Evolutionary conservation across 2,797 vertebrate species (phyloP).

Genomic region (Austrolebias charrua): DNA sequence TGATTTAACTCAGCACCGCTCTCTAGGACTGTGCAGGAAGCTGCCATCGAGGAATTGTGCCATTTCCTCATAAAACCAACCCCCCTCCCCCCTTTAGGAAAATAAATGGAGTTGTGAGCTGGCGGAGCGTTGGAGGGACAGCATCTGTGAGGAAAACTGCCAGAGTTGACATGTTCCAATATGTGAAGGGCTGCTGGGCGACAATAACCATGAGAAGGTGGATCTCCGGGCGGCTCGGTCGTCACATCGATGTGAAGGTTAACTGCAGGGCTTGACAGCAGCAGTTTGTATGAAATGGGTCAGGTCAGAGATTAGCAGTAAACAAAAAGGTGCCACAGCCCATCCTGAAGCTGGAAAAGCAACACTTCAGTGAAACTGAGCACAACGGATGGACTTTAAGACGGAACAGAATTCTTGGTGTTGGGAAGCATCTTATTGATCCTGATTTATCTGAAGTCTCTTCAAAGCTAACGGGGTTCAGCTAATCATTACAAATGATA

Average conservation of each 20-base stretch:
- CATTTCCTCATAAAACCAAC: slow-evolving; percentile 21
- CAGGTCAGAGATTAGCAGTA: slow-evolving; percentile 35
- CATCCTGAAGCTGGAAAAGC: slow-evolving; percentile 30
- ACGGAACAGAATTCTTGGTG: too few relatives aligned
- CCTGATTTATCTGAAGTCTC: background rate
- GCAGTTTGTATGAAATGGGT: slow-evolving; percentile 21
- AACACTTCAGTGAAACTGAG: slow-evolving; percentile 15
- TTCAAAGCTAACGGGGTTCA: background rate
- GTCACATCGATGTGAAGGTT: slow-evolving; percentile 25
- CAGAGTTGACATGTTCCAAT: slow-evolving; percentile 26
- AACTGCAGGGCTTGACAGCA: slow-evolving; percentile 37
- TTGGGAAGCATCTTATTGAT: background rate
- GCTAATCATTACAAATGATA: background rate
- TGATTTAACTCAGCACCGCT: slow-evolving; percentile 19
- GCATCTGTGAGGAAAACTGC: slow-evolving; percentile 15
- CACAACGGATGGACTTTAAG: background rate
- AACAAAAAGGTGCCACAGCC: slow-evolving; percentile 18
- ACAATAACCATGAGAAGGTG: slow-evolving; percentile 32
- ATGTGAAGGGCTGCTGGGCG: slow-evolving; percentile 39
- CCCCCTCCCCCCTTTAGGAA: slow-evolving; percentile 26
- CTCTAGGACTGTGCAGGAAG: slow-evolving; percentile 5
- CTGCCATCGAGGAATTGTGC: slow-evolving; percentile 8
- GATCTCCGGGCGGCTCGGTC: slow-evolving; percentile 24
- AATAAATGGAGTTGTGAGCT: slow-evolving; percentile 19
- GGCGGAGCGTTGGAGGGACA: slow-evolving; percentile 10